These are phyloP conservation scores for Aporophyla lueneburgensis DNA, from an alignment of 2,888 invertebrate species.

Conservation along the genomic window DNA sequence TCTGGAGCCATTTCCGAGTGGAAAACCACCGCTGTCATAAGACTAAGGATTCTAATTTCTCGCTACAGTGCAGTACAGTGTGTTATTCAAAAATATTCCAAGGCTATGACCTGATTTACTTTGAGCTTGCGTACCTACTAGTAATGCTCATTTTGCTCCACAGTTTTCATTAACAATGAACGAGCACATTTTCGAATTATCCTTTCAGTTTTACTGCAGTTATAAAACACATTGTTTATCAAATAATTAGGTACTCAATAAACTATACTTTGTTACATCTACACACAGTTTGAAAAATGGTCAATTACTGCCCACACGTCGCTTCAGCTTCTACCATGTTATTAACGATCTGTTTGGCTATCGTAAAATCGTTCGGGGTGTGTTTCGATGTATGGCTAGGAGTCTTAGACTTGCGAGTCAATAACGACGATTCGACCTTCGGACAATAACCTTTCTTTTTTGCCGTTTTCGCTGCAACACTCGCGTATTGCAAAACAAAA, in stretches of 20 bases:
- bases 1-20: slow-evolving; percentile 60
- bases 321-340: slow-evolving; percentile 36
- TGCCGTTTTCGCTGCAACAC: slow-evolving; percentile 51
- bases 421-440: slow-evolving; percentile 70
- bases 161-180: slow-evolving; percentile 41
- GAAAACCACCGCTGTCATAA: slow-evolving; percentile 58
- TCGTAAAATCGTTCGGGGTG: slow-evolving; percentile 63
- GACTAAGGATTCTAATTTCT: slow-evolving; percentile 63
- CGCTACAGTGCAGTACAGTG: slow-evolving; percentile 44
- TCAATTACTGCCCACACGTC: slow-evolving; percentile 48
- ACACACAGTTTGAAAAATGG: slow-evolving; percentile 39
- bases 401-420: slow-evolving; percentile 68
- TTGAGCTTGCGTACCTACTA: slow-evolving; percentile 49
- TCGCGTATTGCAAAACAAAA: slow-evolving; percentile 61
- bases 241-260: slow-evolving; percentile 39
- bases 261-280: slow-evolving; percentile 31
- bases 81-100: slow-evolving; percentile 64
- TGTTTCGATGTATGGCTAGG: slow-evolving; percentile 55
- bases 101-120: slow-evolving; percentile 69
- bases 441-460: slow-evolving; percentile 69
- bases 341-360: slow-evolving; percentile 68
- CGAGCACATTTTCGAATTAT: slow-evolving; percentile 10
- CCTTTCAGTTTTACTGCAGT: slow-evolving; percentile 26
- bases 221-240: slow-evolving; percentile 48
- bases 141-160: slow-evolving; percentile 38